phyloP scores from a whole-genome alignment of 2,113 vertebrate genomes.

The Morone chrysops region DNA sequence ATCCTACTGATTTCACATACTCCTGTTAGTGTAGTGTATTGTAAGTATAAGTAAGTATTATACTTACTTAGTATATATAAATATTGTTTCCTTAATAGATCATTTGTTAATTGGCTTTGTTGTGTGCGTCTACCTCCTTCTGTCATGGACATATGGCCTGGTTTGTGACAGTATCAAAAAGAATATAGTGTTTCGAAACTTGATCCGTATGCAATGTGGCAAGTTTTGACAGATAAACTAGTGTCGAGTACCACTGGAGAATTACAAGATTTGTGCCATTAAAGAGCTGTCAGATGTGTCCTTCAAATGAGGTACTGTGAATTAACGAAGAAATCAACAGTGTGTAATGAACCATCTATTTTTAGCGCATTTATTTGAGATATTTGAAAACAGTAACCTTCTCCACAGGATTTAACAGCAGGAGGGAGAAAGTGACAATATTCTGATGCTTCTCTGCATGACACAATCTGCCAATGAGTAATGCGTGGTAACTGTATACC shows the following conservation, averaged over 20 bases:
- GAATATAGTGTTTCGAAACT: background rate
- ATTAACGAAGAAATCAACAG: background rate
- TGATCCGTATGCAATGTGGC: background rate
- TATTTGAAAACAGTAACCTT: conserved; percentile 47
- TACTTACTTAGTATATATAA: no score
- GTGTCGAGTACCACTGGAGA: background rate
- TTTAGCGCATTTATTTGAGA: conserved; percentile 26
- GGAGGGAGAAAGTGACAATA: conserved; percentile 47
- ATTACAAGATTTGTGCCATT: background rate
- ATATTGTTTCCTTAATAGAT: no score
- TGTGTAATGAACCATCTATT: conserved; percentile 36
- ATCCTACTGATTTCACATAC: no score
- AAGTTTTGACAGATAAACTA: background rate
- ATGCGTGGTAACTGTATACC: conserved; percentile 30
- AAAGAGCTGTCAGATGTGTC: background rate
- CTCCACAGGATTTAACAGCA: conserved; percentile 37
- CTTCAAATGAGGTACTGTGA: background rate
- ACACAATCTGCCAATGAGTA: conserved; percentile 41
- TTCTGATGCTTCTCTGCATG: conserved; percentile 41
- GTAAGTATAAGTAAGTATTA: no score
- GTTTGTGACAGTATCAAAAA: background rate
- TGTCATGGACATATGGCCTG: no score
- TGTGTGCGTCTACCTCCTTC: no score
- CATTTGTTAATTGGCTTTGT: no score
- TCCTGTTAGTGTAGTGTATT: no score